Evolutionary conservation across 1,140 invertebrate genomes (phyloP).

Genomic region (Ceratina australensis): DNA sequence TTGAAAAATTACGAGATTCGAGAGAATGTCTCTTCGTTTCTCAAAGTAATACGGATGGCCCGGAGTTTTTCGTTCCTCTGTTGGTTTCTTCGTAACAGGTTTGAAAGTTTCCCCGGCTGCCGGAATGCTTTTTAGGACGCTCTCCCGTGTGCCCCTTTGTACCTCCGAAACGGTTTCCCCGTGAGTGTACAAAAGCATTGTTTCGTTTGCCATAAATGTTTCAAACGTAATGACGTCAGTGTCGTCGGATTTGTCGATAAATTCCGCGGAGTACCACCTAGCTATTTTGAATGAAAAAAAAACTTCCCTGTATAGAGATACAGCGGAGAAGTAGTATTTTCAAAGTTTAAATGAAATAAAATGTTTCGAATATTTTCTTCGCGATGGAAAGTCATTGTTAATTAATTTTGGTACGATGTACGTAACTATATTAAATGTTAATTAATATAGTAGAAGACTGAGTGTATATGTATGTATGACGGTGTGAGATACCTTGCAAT

Average conservation of each 20-base stretch:
- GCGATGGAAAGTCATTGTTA: too few relatives aligned
- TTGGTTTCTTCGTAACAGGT: constrained; percentile 11
- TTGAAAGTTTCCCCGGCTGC: constrained; percentile 17
- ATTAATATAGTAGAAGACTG: too few relatives aligned
- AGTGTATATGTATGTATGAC: too few relatives aligned
- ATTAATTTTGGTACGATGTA: too few relatives aligned
- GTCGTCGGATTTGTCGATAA: constrained; percentile 13
- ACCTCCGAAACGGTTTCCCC: constrained; percentile 30
- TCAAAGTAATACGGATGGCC: constrained; percentile 19
- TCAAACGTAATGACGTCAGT: constrained; percentile 12
- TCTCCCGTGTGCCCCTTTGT: constrained; percentile 19
- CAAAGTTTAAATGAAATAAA: too few relatives aligned
- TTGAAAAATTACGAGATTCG: constrained; percentile 30
- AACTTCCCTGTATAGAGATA: too few relatives aligned
- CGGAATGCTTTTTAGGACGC: constrained; percentile 24
- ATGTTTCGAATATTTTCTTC: too few relatives aligned
- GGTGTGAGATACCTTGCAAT: background rate
- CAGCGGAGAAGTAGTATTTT: too few relatives aligned
- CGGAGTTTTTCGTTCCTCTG: background rate
- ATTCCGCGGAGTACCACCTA: background rate
- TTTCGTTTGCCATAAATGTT: constrained; percentile 39
- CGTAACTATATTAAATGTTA: too few relatives aligned
- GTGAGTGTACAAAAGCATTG: constrained; percentile 31
- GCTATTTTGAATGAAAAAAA: too few relatives aligned
- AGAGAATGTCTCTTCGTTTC: background rate